These are phyloP conservation scores for Blastomussa wellsi DNA, from an alignment of 92 coral and sea anemone species.

Conservation along the genomic window DNA sequence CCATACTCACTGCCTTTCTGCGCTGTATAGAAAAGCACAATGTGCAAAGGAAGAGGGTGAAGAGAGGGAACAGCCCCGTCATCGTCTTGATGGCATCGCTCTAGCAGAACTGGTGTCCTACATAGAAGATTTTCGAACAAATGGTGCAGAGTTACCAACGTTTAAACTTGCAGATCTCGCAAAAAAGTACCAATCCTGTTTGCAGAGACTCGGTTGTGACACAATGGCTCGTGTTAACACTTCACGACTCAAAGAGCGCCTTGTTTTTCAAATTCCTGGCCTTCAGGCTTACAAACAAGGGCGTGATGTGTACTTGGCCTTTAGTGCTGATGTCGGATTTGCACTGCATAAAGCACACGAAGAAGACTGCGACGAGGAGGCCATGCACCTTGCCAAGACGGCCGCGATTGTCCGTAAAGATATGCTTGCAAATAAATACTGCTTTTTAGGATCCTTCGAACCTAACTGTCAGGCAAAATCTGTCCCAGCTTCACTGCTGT, in stretches of 20 bases:
- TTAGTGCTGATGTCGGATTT: slow-evolving; percentile 19
- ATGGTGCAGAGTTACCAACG: slow-evolving; percentile 7
- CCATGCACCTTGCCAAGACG: slow-evolving; percentile 55
- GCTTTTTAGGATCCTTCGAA: slow-evolving; percentile 53
- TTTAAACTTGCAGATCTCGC: slow-evolving; percentile 55
- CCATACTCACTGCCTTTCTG: slow-evolving; percentile 38
- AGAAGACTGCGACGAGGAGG: slow-evolving; percentile 58
- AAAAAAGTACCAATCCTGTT: slow-evolving; percentile 39
- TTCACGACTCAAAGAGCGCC: slow-evolving; percentile 53
- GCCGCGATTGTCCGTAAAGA: slow-evolving; percentile 65
- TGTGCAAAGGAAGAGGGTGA: slow-evolving; percentile 1
- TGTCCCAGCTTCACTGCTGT: slow-evolving; percentile 56
- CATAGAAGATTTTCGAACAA: slow-evolving; percentile 46
- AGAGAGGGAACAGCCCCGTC: slow-evolving; percentile 22
- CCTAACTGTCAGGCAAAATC: slow-evolving; percentile 59
- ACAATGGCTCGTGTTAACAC: slow-evolving; percentile 39
- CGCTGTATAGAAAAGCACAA: slow-evolving; percentile 36
- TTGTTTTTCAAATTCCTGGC: slow-evolving; percentile 45
- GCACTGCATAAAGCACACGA: slow-evolving; percentile 48
- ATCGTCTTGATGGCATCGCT: slow-evolving; percentile 57
- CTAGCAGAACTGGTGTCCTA: slow-evolving; percentile 65
- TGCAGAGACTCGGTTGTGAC: slow-evolving; percentile 40
- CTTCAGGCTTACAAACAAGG: slow-evolving; percentile 46
- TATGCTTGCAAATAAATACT: slow-evolving; percentile 39
- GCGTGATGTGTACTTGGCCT: slow-evolving; percentile 40